Conservation (phyloP, 2,888 invertebrate genomes). For the Synergus laeviventris region DNA sequence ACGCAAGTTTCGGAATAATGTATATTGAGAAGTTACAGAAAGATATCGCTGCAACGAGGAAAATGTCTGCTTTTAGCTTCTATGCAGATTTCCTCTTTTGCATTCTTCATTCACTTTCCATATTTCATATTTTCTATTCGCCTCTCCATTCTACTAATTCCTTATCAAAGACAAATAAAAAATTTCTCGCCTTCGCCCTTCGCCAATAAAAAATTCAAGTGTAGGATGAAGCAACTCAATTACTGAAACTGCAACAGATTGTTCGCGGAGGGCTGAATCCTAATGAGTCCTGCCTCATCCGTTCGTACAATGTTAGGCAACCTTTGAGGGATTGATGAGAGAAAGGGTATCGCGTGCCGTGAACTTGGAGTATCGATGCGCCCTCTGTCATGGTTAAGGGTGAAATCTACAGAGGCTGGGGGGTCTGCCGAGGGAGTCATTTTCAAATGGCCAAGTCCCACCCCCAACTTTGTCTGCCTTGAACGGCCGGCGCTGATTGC, state of each 20-base stretch:
- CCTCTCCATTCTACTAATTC: too few relatives aligned
- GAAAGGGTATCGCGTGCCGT: slow-evolving; percentile 29
- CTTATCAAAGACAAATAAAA: too few relatives aligned
- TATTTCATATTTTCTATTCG: too few relatives aligned
- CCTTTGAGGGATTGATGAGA: slow-evolving; percentile 16
- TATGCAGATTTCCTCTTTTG: too few relatives aligned
- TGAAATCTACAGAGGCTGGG: neutral
- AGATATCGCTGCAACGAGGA: too few relatives aligned
- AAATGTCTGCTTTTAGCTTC: too few relatives aligned
- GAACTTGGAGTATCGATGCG: slow-evolving; percentile 1
- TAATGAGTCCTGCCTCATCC: slow-evolving; percentile 34
- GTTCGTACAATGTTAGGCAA: neutral
- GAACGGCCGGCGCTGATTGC: slow-evolving; percentile 69
- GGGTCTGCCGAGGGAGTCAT: slow-evolving; percentile 46
- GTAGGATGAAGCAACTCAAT: slow-evolving; percentile 25
- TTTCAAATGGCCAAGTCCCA: slow-evolving; percentile 47
- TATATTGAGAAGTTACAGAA: too few relatives aligned
- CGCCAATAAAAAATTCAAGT: neutral
- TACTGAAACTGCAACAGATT: slow-evolving; percentile 35
- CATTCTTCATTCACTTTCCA: too few relatives aligned
- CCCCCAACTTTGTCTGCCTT: slow-evolving; percentile 42
- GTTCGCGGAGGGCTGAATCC: slow-evolving; percentile 26
- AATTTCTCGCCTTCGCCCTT: neutral
- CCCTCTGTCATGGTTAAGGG: slow-evolving; percentile 8
- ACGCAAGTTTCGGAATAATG: too few relatives aligned